A percentile compares a stretch with the other conserved stretches of the same genome.
These are phyloP conservation scores for Molothrus ater DNA, from an alignment of 2,797 vertebrate genomes.

Conservation along the genomic window DNA sequence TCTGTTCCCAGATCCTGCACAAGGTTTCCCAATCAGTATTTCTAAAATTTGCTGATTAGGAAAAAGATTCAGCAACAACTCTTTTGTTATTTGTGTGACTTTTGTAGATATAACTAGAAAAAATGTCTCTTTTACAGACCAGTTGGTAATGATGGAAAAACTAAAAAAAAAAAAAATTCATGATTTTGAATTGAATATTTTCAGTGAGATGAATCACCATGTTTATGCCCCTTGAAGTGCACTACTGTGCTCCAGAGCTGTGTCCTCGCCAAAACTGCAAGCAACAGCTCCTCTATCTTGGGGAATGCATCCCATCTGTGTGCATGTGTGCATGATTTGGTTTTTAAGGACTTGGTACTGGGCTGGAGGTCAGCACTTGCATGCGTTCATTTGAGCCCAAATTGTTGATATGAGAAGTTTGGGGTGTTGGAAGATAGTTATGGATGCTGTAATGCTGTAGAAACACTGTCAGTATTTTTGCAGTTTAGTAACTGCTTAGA, in stretches of 20 bases:
- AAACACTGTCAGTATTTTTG: neutral
- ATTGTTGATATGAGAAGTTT: neutral
- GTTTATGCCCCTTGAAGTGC: conserved; percentile 41
- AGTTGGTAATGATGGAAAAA: conserved; percentile 39
- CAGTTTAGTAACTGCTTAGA: neutral
- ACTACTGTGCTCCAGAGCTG: neutral
- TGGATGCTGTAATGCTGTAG: neutral
- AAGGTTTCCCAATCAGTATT: neutral
- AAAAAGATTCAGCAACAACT: neutral
- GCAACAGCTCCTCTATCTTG: neutral
- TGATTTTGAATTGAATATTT: neutral
- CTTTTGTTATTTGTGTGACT: conserved; percentile 24
- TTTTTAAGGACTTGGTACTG: neutral
- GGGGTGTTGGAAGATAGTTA: neutral
- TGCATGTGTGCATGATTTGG: neutral
- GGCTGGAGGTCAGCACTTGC: neutral
- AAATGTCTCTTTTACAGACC: neutral
- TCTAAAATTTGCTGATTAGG: conserved; percentile 12
- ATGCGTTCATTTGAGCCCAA: neutral
- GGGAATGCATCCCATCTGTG: neutral
- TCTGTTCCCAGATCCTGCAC: neutral
- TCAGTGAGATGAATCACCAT: conserved; percentile 44
- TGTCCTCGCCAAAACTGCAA: neutral
- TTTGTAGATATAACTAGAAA: neutral
- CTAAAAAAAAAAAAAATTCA: conserved; percentile 9